Conservation (phyloP, 2,113 vertebrate species). For the Garra rufa region DNA sequence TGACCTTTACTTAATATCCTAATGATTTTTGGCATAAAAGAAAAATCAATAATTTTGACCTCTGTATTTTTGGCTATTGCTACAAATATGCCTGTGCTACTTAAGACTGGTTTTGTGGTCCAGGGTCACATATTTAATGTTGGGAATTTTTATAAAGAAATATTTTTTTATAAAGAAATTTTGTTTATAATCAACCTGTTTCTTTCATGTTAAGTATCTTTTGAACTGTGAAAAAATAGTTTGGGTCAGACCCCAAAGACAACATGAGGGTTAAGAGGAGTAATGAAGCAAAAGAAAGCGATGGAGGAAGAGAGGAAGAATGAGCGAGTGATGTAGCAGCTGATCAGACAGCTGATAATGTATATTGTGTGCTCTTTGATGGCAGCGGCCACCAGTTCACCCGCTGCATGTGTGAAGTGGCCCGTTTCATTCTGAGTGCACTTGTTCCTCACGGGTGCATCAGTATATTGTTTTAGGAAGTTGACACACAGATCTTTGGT, state of each 20-base stretch:
- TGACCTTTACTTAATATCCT: too few species aligned
- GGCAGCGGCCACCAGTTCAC: conserved; percentile 53
- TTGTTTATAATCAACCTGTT: not conserved
- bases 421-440: conserved; percentile 58
- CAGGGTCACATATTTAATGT: too few species aligned
- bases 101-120: too few species aligned
- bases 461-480: conserved; percentile 51
- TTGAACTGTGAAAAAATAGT: not conserved
- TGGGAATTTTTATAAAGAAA: too few species aligned
- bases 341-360: conserved; percentile 56
- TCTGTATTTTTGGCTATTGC: too few species aligned
- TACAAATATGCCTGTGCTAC: too few species aligned
- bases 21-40: too few species aligned
- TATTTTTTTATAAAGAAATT: too few species aligned
- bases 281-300: conserved; percentile 51
- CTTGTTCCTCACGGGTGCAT: conserved; percentile 52
- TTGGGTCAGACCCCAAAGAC: not conserved
- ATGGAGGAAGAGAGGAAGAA: conserved; percentile 27
- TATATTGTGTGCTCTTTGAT: conserved; percentile 56
- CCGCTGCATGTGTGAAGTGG: conserved; percentile 49
- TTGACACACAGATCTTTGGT: conserved; percentile 40
- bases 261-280: conserved; percentile 2
- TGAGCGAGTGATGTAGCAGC: conserved; percentile 52
- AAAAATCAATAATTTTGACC: too few species aligned
- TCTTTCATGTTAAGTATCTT: not conserved